Base-by-base conservation (phyloP, 2,113 vertebrate species). In the Oncorhynchus keta region DNA sequence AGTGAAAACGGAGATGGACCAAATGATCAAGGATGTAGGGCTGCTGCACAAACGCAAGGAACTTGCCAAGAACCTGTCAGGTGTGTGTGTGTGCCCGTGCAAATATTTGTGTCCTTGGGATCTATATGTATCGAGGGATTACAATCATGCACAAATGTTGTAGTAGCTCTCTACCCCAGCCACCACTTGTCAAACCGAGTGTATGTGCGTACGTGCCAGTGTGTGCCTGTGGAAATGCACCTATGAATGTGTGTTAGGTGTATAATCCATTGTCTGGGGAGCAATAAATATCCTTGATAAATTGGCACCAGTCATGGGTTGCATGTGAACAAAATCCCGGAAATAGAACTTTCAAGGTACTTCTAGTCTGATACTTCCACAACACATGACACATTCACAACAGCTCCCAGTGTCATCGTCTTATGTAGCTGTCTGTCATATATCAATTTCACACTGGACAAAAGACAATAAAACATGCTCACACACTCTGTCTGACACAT, bases 1-100 rank as follows among this genome's bases (percentile, higher is more conserved):
- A 2, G 95, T 98, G 83, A 91, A 95, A 76, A 84, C 84, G 0
- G 97, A 99, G 84, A 94, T 97, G 90, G 95, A 97, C 70, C 97
- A 98, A 89, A 97, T 99, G 94, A 95, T 95, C 74, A 73, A 87
- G 81, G 98, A 99, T 48, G 97, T 99, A 0, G 97, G 97, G 68
- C 93, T 99, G 80, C 97, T 94, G 2, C 95, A 97, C 78, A 99
- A 99, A 87, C 91, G 97, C 76, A 97, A 96, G 83, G 94, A 94
- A 2, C 88, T 93, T 0, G 86, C 88, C 84, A 85, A 98, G 92
- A 93, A 97, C 94, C 77, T 97, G 84, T 93, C 95, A 92, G 92
- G 95, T 98, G 74, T 45, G 89, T 81, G 14, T 80, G 24, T 14
- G 12, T 45, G 66, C 8, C 8, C 39, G 9, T 11, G 39, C 39